Base-by-base conservation (phyloP, 2,888 invertebrate species). In the Taenaris catops region DNA sequence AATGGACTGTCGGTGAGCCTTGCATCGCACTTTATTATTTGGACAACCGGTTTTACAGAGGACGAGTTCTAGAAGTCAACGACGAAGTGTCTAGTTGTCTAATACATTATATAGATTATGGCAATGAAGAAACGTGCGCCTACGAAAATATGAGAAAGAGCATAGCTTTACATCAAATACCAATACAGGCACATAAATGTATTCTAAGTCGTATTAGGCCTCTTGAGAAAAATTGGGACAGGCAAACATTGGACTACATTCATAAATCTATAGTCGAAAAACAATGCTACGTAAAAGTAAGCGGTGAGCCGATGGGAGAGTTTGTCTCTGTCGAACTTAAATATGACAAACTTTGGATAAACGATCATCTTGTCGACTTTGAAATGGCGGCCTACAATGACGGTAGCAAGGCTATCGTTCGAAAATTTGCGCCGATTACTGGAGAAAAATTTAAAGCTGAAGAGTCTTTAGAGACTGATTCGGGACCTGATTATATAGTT, bases 71-170 rank as follows among this genome's bases (percentile, higher is more conserved):
- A 1, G 65, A 86, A 31, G 72, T 88, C 0, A 58, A 74, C 20
- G 49, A 67, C 1, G 76, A 87, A 37, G 48, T 69, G 1, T 52
- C 65, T 26, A 51, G 58, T 31, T 74, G 91, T 43, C 44, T 81
- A 34, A 90, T 95, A 0, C 79, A 89, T 31, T 95, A 94, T 70
- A 88, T 96, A 1, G 96, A 96, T 73, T 96, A 93, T 58, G 96
- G 96, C 0, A 96, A 95, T 58, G 80, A 89, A 20, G 96, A 96
- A 64, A 63, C 68, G 0, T 90, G 93, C 37, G 49, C 75, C 0
- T 74, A 88, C 6, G 63, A 73, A 1, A 86, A 91, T 32, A 54
- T 96, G 29, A 81, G 91, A 8, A 91, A 90, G 44, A 88, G 88
- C 48, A 84, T 92, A 1, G 88, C 91, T 2, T 87, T 92, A 25